Evolutionary conservation across 2,797 vertebrate genomes (phyloP).

Genomic region (Rachycentron canadum): DNA sequence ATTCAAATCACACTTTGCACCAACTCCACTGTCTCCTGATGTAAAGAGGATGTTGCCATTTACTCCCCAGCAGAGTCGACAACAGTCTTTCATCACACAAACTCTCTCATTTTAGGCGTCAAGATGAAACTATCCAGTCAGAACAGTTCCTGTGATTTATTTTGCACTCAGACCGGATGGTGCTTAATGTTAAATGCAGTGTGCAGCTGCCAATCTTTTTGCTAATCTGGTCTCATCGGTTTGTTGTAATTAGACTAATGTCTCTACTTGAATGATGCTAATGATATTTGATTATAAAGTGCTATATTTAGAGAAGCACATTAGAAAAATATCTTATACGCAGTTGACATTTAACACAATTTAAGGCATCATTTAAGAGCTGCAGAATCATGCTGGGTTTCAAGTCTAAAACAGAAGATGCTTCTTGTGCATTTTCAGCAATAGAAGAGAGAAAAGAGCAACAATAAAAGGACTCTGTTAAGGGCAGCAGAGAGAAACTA

Average conservation of each 20-base stretch:
- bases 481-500: constrained; percentile 21
- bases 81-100: constrained; percentile 16
- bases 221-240: constrained; percentile 30
- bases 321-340: background rate
- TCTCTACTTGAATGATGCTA: constrained; percentile 28
- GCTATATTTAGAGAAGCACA: constrained; percentile 19
- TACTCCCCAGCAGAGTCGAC: background rate
- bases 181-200: constrained; percentile 6
- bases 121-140: constrained; percentile 9
- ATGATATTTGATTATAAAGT: constrained; percentile 28
- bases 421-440: background rate
- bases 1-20: background rate
- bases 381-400: background rate
- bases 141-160: background rate
- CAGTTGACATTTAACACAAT: background rate
- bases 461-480: background rate
- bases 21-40: background rate
- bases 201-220: constrained; percentile 23
- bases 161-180: constrained; percentile 5
- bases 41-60: constrained; percentile 15
- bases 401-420: background rate
- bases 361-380: constrained; percentile 11
- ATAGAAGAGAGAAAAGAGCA: background rate
- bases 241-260: constrained; percentile 41
- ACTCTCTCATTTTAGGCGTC: constrained; percentile 2